A percentile compares a stretch with the other conserved stretches of the same genome.
phyloP scores from a whole-genome alignment of 92 coral and sea anemone genomes.

The Palythoa heliodiscus region DNA sequence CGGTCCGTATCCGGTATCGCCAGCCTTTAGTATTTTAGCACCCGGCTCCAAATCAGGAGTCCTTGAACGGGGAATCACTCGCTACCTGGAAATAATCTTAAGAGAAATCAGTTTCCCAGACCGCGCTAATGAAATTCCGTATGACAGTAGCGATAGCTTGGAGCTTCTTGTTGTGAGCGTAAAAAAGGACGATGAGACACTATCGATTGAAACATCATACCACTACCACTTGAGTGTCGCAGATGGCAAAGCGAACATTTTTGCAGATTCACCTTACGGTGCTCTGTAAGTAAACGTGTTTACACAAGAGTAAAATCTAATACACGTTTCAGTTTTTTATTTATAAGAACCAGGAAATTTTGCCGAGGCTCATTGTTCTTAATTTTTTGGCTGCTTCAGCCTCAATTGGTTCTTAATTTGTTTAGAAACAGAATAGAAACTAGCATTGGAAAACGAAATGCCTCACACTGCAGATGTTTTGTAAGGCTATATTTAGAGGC shows the following conservation, averaged over 20 bases:
- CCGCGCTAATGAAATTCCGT: constrained; percentile 1
- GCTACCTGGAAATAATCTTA: constrained; percentile 70
- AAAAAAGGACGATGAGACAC: constrained; percentile 50
- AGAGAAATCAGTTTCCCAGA: constrained; percentile 13
- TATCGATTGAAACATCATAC: constrained; percentile 61
- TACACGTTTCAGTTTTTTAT: not conserved
- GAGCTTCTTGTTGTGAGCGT: constrained; percentile 54
- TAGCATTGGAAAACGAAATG: no score
- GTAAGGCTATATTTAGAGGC: no score
- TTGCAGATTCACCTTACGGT: constrained; percentile 70
- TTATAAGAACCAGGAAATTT: not conserved
- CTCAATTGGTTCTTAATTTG: no score
- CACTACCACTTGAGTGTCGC: constrained; percentile 49
- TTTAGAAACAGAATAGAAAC: no score
- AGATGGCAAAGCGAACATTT: constrained; percentile 41
- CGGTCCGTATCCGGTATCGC: constrained; percentile 58
- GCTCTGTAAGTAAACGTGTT: constrained; percentile 66
- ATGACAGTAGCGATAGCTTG: not conserved
- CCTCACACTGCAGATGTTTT: no score
- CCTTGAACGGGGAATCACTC: constrained; percentile 72
- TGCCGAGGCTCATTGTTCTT: no score
- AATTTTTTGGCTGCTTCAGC: no score
- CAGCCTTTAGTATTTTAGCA: constrained; percentile 63
- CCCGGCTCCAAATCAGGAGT: constrained; percentile 62
- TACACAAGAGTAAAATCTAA: not conserved